Percentiles rank a stretch among this genome's conserved stretches.
Conservation (phyloP, 2,888 invertebrate genomes). For the Choristoneura rosaceana region DNA sequence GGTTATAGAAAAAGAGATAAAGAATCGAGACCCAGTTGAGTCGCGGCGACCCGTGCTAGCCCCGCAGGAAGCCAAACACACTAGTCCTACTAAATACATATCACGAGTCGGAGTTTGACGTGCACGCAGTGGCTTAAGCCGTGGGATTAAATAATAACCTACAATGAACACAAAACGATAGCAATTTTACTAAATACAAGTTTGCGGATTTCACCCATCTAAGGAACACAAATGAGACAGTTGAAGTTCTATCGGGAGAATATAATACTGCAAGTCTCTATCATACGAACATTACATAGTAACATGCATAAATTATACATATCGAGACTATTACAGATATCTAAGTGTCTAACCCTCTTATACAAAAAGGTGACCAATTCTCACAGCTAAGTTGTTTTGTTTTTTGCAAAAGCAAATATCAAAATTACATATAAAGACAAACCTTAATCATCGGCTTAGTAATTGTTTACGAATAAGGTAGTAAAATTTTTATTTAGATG, state of each 20-base stretch:
- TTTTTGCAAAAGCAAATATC: neutral
- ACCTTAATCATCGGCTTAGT: neutral
- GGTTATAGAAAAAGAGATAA: too few species aligned
- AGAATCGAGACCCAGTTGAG: neutral
- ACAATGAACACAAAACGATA: constrained; percentile 36
- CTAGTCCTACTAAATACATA: constrained; percentile 23
- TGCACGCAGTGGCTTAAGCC: constrained; percentile 9
- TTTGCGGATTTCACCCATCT: constrained; percentile 25
- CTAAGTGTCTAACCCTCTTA: neutral
- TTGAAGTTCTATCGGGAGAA: neutral
- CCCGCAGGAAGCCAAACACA: constrained; percentile 65
- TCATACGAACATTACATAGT: constrained; percentile 5
- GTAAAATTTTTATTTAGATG: neutral
- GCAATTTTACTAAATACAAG: constrained; percentile 14
- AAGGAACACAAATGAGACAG: neutral
- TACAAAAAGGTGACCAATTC: constrained; percentile 1
- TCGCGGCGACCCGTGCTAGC: neutral
- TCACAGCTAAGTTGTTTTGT: neutral
- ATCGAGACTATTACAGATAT: constrained; percentile 4
- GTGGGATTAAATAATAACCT: constrained; percentile 28
- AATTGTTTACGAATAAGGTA: neutral
- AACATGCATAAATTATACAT: constrained; percentile 11
- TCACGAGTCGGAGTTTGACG: constrained; percentile 16
- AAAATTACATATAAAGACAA: neutral
- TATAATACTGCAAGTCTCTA: constrained; percentile 10